Conservation (phyloP, 2,113 vertebrate genomes). For the Ictalurus furcatus region DNA sequence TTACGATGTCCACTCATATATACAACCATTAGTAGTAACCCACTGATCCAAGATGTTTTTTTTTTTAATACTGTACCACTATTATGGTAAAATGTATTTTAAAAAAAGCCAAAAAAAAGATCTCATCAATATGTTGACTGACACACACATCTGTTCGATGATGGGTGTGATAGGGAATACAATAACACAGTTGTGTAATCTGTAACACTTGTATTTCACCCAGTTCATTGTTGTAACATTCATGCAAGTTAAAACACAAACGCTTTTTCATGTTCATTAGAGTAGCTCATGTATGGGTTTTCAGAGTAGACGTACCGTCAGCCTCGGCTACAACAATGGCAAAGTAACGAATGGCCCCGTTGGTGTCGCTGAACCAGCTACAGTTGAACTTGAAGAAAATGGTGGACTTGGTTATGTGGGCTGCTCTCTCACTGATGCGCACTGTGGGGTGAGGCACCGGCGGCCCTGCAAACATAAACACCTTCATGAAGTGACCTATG, state of each 20-base stretch:
- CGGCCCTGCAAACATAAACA: conserved; percentile 75
- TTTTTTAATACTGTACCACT: too few relatives aligned
- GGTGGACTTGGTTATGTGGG: conserved; percentile 84
- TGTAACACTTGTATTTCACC: neutral
- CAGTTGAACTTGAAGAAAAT: conserved; percentile 97
- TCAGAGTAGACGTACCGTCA: conserved; percentile 73
- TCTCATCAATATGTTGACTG: too few relatives aligned
- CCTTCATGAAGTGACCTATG: neutral
- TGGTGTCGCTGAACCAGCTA: conserved; percentile 96
- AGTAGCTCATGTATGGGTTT: neutral
- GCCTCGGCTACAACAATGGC: conserved; percentile 87
- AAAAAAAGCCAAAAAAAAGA: too few relatives aligned
- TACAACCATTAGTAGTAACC: neutral
- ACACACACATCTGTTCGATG: neutral
- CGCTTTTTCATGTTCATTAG: neutral
- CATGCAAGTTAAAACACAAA: neutral
- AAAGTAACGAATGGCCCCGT: conserved; percentile 90
- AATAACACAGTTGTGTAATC: neutral
- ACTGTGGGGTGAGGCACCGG: conserved; percentile 81
- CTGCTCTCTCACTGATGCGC: conserved; percentile 79
- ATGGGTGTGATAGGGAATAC: neutral
- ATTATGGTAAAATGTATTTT: too few relatives aligned
- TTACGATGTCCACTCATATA: neutral
- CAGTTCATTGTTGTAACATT: neutral
- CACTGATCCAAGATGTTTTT: too few relatives aligned